Evolutionary conservation across 2,113 vertebrate species (phyloP), one percentile per base, ranked within the genome.

Genomic region (Salvator merianae): DNA sequence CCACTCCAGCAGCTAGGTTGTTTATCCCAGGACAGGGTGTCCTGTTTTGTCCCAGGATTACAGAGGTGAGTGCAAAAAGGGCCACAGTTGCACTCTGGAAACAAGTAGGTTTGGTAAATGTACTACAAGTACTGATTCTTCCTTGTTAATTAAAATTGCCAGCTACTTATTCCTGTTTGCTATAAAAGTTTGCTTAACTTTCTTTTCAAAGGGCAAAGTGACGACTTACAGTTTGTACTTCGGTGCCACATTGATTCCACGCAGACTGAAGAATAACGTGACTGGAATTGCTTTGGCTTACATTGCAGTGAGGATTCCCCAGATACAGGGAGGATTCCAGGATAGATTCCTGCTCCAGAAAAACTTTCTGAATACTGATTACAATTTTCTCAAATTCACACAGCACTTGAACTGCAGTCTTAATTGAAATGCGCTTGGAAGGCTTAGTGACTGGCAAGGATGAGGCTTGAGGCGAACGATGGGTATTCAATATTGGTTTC

Each of bases 161-260:
- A 43, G 12, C 30, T 34, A 34, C 18, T 81, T 81, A 24, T 81
- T 81, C 59, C 24, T 20, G 12, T n/a, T 14, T 5, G 1, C 26
- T n/a, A 40, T 70, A 71, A 0, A 0, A 18, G 20, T 0, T 4
- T 5, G 1, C 5, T 73, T 71, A 62, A 82, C 28, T 79, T 43
- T 0, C 0, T 9, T 9, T 86, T 30, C 22, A 16, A 50, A 1
- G 0, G 1, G 7, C 43, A 55, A 12, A 9, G 13, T 79, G 20
- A 88, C 97, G 24, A 88, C 97, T 96, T 91, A 99, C 97, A 0
- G 95, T 94, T 20, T 94, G 81, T 4, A 97, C 47, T 1, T 77
- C 32, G 4, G 96, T 97, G 36, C 76, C 92, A 0, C 98, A 99
- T 82, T 96, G 80, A 0, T 92, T 88, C 98, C 98, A 98, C 0